Percentiles rank a stretch among this genome's conserved stretches.
Conservation (phyloP, 2,113 vertebrate species). For the Gorsachius goisagi region DNA sequence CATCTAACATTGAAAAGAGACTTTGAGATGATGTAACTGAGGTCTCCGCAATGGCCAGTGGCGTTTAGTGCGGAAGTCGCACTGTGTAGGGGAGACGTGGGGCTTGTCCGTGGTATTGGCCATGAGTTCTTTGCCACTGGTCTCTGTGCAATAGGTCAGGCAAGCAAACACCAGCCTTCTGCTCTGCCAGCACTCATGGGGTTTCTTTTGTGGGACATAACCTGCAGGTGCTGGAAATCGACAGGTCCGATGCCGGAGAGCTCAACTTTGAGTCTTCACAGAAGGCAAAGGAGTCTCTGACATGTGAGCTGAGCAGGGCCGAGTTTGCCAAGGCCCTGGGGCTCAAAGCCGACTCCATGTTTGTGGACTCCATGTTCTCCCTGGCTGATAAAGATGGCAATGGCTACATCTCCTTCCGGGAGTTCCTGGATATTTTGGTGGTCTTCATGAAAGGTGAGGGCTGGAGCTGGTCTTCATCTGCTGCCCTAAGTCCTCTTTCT, state of each 20-base stretch:
- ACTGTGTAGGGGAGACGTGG: fast-evolving
- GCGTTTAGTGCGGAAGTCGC: background rate
- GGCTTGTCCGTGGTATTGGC: background rate
- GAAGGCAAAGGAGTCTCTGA: slow-evolving; percentile 83
- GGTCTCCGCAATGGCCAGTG: background rate
- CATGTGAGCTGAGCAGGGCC: slow-evolving; percentile 86
- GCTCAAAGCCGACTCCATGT: slow-evolving; percentile 87
- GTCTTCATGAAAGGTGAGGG: slow-evolving; percentile 94
- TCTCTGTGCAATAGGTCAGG: background rate
- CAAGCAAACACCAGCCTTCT: background rate
- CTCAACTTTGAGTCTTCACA: slow-evolving; percentile 74
- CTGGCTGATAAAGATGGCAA: slow-evolving; percentile 94
- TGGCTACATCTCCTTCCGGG: slow-evolving; percentile 93
- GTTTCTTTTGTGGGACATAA: background rate
- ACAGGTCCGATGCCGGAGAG: slow-evolving; percentile 79
- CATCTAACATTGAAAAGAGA: background rate
- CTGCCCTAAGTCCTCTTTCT: background rate
- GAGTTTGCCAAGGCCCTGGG: slow-evolving; percentile 91
- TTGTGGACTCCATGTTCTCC: slow-evolving; percentile 96
- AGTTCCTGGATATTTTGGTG: slow-evolving; percentile 93
- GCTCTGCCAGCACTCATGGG: background rate
- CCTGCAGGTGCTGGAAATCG: slow-evolving; percentile 87
- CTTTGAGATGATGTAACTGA: background rate
- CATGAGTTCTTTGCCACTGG: background rate
- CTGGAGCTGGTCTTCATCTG: background rate